Evolutionary conservation across 1,140 invertebrate species (phyloP).

Genomic region (Eufriesea mexicana): DNA sequence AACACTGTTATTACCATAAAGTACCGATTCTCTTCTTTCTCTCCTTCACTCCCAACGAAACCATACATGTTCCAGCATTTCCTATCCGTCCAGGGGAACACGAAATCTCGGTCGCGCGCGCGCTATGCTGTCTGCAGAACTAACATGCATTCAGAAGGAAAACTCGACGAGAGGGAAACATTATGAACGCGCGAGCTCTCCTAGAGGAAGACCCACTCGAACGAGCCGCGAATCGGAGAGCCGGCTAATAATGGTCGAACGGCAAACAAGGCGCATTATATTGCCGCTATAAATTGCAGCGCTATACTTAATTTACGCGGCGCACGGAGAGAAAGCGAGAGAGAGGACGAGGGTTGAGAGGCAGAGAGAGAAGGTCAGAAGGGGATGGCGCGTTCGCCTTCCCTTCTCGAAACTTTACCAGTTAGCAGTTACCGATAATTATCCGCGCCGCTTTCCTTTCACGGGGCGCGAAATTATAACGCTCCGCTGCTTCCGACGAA

Average conservation of each 20-base stretch:
- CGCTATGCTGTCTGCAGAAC: neutral
- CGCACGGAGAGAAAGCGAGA: neutral
- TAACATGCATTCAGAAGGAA: slow-evolving; percentile 26
- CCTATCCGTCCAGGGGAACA: neutral
- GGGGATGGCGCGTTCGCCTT: slow-evolving; percentile 11
- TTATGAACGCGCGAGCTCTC: slow-evolving; percentile 37
- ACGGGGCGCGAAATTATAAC: slow-evolving; percentile 59
- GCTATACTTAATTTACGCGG: slow-evolving; percentile 68
- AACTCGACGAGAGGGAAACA: slow-evolving; percentile 39
- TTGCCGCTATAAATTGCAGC: slow-evolving; percentile 66
- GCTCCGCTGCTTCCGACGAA: slow-evolving; percentile 49
- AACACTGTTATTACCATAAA: neutral
- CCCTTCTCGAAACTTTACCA: slow-evolving; percentile 62
- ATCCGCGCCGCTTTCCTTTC: slow-evolving; percentile 60
- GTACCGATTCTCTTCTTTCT: neutral
- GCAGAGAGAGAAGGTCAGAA: neutral
- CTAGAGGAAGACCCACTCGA: slow-evolving; percentile 16
- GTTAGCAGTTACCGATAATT: slow-evolving; percentile 70
- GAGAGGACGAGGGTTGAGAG: neutral
- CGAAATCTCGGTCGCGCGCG: neutral
- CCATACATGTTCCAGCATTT: neutral
- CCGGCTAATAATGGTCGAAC: too few relatives aligned
- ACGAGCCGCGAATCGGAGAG: slow-evolving; percentile 31
- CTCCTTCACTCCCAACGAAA: neutral
- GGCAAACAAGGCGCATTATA: slow-evolving; percentile 67